Base-by-base conservation (phyloP, 2,113 vertebrate species). In the Origma solitaria region DNA sequence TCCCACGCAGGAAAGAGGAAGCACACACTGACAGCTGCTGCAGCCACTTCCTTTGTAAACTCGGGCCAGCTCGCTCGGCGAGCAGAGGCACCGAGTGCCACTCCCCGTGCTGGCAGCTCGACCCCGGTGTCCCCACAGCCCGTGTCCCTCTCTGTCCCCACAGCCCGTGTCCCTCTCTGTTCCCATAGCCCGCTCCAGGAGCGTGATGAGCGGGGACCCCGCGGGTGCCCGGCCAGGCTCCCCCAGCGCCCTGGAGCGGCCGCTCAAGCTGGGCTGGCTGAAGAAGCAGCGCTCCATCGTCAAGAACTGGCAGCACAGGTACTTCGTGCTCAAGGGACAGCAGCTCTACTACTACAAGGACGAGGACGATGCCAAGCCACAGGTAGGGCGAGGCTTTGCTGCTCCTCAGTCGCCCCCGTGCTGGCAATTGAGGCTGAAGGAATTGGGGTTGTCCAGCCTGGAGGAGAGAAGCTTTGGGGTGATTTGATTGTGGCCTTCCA, bases 251-350 rank as follows among this genome's bases (percentile, higher is more conserved):
- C 97, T 98, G 96, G 99, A 99, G 91, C 97, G 98, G 82, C 99
- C 99, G 0, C 96, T 99, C 87, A 99, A 99, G 96, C 97, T 98
- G 3, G 99, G 99, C 86, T 99, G 99, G 99, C 97, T 99, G 90
- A 99, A 99, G 95, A 99, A 99, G 96, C 99, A 99, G 96, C 97
- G 99, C 86, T 98, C 98, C 79, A 97, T 99, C 13, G 99, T 99
- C 56, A 99, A 99, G 97, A 99, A 99, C 97, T 99, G 99, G 99
- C 99, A 99, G 94, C 98, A 98, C 60, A 96, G 98, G 12, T 99
- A 98, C 97, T 99, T 99, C 35, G 98, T 99, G 84, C 97, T 99
- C 23, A 98, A 96, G 90, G 99, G 99, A 0, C 98, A 98, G 91
- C 98, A 98, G 3, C 98, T 99, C 40, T 98, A 93, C 77, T 99